phyloP scores from a whole-genome alignment of 1,140 invertebrate species.

The Archivesica marissinica region DNA sequence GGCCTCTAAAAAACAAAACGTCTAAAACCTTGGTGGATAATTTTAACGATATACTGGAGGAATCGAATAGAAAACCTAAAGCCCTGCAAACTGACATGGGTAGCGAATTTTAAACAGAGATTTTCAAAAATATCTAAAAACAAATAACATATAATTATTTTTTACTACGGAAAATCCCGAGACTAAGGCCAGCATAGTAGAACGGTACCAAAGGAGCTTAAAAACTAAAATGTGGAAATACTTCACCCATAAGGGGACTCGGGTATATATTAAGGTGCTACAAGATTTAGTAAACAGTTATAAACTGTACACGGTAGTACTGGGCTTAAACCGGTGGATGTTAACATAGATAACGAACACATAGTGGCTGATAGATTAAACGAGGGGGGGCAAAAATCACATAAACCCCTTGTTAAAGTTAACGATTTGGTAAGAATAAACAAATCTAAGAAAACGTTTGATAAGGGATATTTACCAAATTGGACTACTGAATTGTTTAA shows the following conservation, averaged over 20 bases:
- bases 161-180: conserved; percentile 30
- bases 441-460: too few species aligned
- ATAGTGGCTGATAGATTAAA: too few species aligned
- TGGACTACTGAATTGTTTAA: too few species aligned
- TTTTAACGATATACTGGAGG: background rate
- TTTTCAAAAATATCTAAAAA: background rate
- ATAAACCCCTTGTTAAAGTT: too few species aligned
- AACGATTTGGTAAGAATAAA: too few species aligned
- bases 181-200: conserved; percentile 40
- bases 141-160: background rate
- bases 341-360: too few species aligned
- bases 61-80: background rate
- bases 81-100: conserved; percentile 21
- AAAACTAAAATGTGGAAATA: conserved; percentile 50
- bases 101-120: conserved; percentile 15
- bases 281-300: background rate
- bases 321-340: too few species aligned
- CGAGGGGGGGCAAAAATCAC: too few species aligned
- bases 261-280: conserved; percentile 34
- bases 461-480: too few species aligned
- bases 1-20: background rate
- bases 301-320: too few species aligned
- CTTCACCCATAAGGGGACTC: conserved; percentile 22
- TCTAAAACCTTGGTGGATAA: background rate
- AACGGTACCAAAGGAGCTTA: conserved; percentile 45